Conservation (phyloP, 1,140 invertebrate species). For the Diabrotica virgifera region DNA sequence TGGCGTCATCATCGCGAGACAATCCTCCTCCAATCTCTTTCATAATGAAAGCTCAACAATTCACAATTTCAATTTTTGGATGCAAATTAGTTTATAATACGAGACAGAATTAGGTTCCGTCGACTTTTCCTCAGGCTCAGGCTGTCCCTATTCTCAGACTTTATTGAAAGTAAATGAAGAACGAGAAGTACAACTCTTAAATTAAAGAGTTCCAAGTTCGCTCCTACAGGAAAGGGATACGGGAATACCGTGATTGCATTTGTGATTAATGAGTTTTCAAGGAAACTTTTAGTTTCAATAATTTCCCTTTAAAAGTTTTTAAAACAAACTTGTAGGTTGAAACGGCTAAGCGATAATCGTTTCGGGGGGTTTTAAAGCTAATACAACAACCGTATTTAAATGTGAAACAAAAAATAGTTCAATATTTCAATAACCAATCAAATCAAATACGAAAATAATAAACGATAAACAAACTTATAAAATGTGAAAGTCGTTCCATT, state of each 20-base stretch:
- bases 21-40: conserved; percentile 2
- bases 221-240: neutral
- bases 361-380: too few relatives aligned
- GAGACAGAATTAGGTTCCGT: neutral
- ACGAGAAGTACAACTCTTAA: neutral
- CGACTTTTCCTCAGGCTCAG: neutral
- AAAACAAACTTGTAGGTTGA: neutral
- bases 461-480: too few relatives aligned
- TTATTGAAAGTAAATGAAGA: conserved; percentile 3
- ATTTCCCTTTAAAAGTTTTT: neutral
- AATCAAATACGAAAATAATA: too few relatives aligned
- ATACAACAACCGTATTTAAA: too few relatives aligned
- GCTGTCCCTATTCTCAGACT: neutral
- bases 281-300: neutral
- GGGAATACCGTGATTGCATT: neutral
- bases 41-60: neutral
- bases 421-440: too few relatives aligned
- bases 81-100: neutral
- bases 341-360: too few relatives aligned
- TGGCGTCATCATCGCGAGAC: too few relatives aligned
- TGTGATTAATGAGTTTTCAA: conserved; percentile 1
- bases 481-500: too few relatives aligned
- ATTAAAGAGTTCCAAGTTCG: neutral
- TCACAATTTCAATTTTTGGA: neutral
- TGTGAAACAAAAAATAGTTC: too few relatives aligned